These are phyloP conservation scores for Phalacrocorax aristotelis DNA, from an alignment of 2,113 vertebrate species.

Conservation along the genomic window DNA sequence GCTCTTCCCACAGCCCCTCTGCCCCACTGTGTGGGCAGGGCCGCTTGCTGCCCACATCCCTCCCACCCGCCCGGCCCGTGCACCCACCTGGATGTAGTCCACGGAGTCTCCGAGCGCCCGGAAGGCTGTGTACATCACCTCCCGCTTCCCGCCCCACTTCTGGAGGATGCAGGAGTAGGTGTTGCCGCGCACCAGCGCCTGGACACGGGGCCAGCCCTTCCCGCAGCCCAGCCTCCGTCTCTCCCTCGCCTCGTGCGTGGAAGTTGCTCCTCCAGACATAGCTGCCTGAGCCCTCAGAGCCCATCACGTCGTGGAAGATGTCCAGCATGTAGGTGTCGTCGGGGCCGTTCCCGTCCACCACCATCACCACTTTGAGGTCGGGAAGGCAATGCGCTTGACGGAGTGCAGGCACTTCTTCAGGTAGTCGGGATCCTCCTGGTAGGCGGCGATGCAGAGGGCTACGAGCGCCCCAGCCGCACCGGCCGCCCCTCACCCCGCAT, in stretches of 20 bases:
- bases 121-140: conserved; percentile 99
- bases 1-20: background rate
- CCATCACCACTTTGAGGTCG: conserved; percentile 92
- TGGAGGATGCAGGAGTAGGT: conserved; percentile 93
- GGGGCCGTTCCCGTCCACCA: conserved; percentile 91
- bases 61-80: fast-evolving
- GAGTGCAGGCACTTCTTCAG: conserved; percentile 93
- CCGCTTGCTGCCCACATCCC: fast-evolving
- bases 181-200: conserved; percentile 80
- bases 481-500: conserved; percentile 82
- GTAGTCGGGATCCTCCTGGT: conserved; percentile 96
- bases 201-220: conserved; percentile 76
- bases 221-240: conserved; percentile 64
- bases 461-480: conserved; percentile 75
- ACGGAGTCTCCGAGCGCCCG: conserved; percentile 92
- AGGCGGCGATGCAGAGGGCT: conserved; percentile 94
- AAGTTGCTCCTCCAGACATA: conserved; percentile 95
- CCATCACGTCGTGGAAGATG: conserved; percentile 95
- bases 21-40: fast-evolving
- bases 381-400: conserved; percentile 88
- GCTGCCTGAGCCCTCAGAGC: conserved; percentile 81
- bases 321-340: conserved; percentile 98
- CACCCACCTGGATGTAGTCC: conserved; percentile 93
- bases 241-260: conserved; percentile 78
- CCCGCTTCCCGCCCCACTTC: conserved; percentile 97